These are phyloP conservation scores for Thunnus albacares DNA, from an alignment of 2,797 vertebrate genomes.

Conservation along the genomic window DNA sequence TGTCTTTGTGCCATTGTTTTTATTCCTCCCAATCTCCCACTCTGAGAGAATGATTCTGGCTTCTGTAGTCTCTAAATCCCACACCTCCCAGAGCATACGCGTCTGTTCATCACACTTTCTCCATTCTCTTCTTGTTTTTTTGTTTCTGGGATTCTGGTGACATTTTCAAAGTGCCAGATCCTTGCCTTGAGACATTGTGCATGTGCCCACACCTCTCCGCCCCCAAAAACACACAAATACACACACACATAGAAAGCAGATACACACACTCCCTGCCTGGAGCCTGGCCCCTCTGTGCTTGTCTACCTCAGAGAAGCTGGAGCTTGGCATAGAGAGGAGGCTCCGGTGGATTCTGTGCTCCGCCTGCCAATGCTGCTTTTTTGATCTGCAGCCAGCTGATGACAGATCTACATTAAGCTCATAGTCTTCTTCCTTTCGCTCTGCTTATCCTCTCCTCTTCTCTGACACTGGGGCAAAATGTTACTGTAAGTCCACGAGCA, in stretches of 20 bases:
- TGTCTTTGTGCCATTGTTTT: slow-evolving; percentile 52
- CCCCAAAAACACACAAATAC: slow-evolving; percentile 22
- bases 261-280: slow-evolving; percentile 52
- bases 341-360: slow-evolving; percentile 75
- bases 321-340: slow-evolving; percentile 71
- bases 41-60: slow-evolving; percentile 48
- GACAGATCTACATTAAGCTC: slow-evolving; percentile 85
- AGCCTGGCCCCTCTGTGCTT: slow-evolving; percentile 70
- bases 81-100: slow-evolving; percentile 68
- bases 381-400: slow-evolving; percentile 84
- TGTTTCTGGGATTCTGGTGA: slow-evolving; percentile 74
- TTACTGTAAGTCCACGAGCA: slow-evolving; percentile 51
- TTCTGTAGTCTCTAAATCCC: slow-evolving; percentile 65
- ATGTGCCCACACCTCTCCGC: slow-evolving; percentile 68
- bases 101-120: slow-evolving; percentile 69
- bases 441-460: slow-evolving; percentile 45
- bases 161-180: slow-evolving; percentile 81
- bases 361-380: slow-evolving; percentile 82
- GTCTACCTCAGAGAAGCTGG: slow-evolving; percentile 74
- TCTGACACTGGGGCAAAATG: slow-evolving; percentile 55
- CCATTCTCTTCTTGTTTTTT: slow-evolving; percentile 48
- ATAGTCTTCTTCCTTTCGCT: slow-evolving; percentile 58
- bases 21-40: slow-evolving; percentile 58
- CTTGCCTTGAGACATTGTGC: slow-evolving; percentile 74
- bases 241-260: slow-evolving; percentile 32